Evolutionary conservation across 2,113 vertebrate species (phyloP), one percentile per base, ranked within the genome.

Genomic region (Takifugu flavidus): DNA sequence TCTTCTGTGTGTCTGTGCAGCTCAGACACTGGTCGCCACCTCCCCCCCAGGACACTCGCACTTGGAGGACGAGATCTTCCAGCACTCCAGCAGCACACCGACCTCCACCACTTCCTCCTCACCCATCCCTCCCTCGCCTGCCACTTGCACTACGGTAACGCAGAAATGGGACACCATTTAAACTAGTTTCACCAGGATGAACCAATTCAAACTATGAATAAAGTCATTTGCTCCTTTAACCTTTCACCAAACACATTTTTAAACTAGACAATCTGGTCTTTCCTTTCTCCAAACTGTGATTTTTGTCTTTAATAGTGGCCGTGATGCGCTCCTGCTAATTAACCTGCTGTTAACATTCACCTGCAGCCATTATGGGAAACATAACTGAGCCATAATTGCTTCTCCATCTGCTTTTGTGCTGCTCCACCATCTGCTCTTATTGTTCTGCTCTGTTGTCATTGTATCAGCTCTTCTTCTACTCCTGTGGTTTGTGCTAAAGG

Each of bases 71-170:
- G 94, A 96, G 81, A 89, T 94, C 86, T 95, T 96, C 88, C 93
- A 92, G 77, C 91, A 93, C 86, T 95, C 93, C n/a, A 96, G 93
- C 90, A 94, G 93, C 87, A 96, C 94, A 0, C 94, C 94, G 39
- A 95, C 93, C 62, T 94, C 94, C 15, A 95, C 94, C 75, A 95
- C 94, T 26, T 96, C 93, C 3, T 94, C 94, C 25, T 95, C 94
- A 0, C 94, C 94, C 49, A 94, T 94, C 58, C 94, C 94, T 0
- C 92, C 93, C n/a, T 94, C 93, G 5, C 94, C 93, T 0, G 93
- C 93, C 75, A 93, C 93, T 86, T 93, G 92, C 85, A 93, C 93
- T 74, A 93, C 91, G 84, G 93, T 94, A 82, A n/a, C 4, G 49
- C 20, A 27, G 49, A 51, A 50, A 50, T 27, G 6, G 1, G 25